Conservation (phyloP, 2,888 invertebrate genomes). For the Phlogophora meticulosa region DNA sequence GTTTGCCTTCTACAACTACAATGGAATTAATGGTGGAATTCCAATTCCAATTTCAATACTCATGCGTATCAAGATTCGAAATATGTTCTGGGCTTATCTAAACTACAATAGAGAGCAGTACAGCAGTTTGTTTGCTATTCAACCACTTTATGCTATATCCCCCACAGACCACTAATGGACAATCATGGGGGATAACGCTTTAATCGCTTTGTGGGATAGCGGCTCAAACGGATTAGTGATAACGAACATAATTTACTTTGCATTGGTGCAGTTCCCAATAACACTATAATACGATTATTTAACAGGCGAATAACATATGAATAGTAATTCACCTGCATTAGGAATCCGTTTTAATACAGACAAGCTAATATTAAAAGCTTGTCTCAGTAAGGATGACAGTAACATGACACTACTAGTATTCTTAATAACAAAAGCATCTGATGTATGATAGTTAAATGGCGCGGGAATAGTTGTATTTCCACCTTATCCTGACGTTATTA, state of each 20-base stretch:
- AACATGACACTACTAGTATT: slow-evolving; percentile 6
- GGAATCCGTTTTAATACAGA: slow-evolving; percentile 6
- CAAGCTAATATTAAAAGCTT: slow-evolving; percentile 31
- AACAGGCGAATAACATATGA: slow-evolving; percentile 1
- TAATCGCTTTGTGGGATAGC: slow-evolving; percentile 42
- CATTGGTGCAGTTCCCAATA: slow-evolving; percentile 18
- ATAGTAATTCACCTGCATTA: slow-evolving; percentile 12
- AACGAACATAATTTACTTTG: slow-evolving; percentile 53
- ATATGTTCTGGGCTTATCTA: slow-evolving; percentile 9
- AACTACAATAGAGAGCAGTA: slow-evolving; percentile 1
- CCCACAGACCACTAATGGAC: slow-evolving; percentile 50
- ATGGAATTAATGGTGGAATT: too few species aligned
- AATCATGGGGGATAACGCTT: slow-evolving; percentile 46
- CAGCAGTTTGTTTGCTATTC: slow-evolving; percentile 2
- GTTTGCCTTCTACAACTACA: too few species aligned
- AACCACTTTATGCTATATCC: background rate
- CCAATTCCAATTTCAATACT: too few species aligned
- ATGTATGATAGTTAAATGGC: slow-evolving; percentile 11
- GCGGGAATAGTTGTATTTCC: slow-evolving; percentile 41
- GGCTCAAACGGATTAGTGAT: slow-evolving; percentile 47
- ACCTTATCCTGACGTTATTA: slow-evolving; percentile 52
- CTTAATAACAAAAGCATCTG: slow-evolving; percentile 44
- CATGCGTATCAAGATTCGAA: too few species aligned
- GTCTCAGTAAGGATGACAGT: slow-evolving; percentile 32
- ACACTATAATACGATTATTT: background rate